Evolutionary conservation across 2,113 vertebrate genomes (phyloP), one percentile per base, ranked within the genome.

Genomic region (Corythornis madagascariensis): DNA sequence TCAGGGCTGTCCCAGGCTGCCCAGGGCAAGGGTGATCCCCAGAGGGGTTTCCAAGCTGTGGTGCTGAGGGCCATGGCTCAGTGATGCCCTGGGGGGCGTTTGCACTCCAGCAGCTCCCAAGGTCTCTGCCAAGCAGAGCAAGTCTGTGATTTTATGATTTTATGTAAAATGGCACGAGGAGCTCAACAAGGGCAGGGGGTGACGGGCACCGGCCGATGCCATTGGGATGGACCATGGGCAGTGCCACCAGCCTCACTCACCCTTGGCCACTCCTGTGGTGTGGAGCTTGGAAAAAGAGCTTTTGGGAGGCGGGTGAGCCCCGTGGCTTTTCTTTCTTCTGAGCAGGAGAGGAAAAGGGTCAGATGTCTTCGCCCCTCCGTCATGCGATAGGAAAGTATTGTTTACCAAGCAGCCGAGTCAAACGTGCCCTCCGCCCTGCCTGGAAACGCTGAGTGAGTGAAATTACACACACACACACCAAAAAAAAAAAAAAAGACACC

Each of bases 371-470:
- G 1, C 52, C 83, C 72, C n/a, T 67, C 67, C 28, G 25, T 70
- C 71, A 21, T 63, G 88, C 24, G 10, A 24, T 35, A 55, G 86
- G 81, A 96, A 95, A 95, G 84, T 75, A 33, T 59, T 40, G 85
- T 31, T 96, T 92, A 56, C 11, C 7, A 35, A 45, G 76, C 69
- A 48, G 77, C 60, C 17, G 13, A 90, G 96, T 84, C 55, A 77
- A 95, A 76, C 86, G 83, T 90, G 88, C 88, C 90, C 95, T 72
- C 52, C 29, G 85, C 81, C 43, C 88, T 74, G 93, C 89, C 85
- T 95, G 94, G 64, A 96, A 95, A 94, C 70, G 94, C 97, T 97
- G 97, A 97, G 96, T 81, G 92, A 84, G 96, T 89, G 76, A 91
- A 96, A 97, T 84, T 61, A 88, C 65, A 75, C 92, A 78, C 10